Evolutionary conservation across 1,140 invertebrate genomes (phyloP).

Genomic region (Epicauta chinensis): DNA sequence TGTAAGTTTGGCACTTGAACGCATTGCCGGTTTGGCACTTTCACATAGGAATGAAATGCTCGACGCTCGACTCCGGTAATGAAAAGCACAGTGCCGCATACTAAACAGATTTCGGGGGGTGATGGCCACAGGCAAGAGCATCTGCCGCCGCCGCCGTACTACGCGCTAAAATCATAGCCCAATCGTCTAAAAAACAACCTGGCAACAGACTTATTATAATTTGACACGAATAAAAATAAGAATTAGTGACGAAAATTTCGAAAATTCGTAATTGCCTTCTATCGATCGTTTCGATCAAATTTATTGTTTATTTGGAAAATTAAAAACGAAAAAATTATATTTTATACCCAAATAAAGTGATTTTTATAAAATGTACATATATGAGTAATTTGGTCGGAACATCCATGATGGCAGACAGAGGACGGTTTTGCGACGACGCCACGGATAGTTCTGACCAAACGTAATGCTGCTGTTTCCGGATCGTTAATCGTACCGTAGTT

Average conservation of each 20-base stretch:
- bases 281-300: too few species aligned
- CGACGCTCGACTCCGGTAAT: conserved; percentile 40
- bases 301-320: too few species aligned
- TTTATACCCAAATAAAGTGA: too few species aligned
- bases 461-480: conserved; percentile 38
- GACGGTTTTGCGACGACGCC: conserved; percentile 13
- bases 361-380: conserved; percentile 8
- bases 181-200: neutral
- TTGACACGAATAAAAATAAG: too few species aligned
- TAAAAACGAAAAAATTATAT: too few species aligned
- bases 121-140: conserved; percentile 15
- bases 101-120: conserved; percentile 33
- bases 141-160: conserved; percentile 12
- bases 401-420: conserved; percentile 16
- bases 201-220: too few species aligned
- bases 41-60: conserved; percentile 35
- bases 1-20: conserved; percentile 22
- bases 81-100: conserved; percentile 43
- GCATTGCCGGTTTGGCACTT: conserved; percentile 22
- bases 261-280: too few species aligned
- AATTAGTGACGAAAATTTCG: too few species aligned
- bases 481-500: conserved; percentile 39
- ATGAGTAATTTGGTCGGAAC: conserved; percentile 12
- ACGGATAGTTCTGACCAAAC: conserved; percentile 25
- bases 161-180: conserved; percentile 13